phyloP scores from a whole-genome alignment of 2,797 vertebrate genomes.

The Sphenopsis melanotis region DNA sequence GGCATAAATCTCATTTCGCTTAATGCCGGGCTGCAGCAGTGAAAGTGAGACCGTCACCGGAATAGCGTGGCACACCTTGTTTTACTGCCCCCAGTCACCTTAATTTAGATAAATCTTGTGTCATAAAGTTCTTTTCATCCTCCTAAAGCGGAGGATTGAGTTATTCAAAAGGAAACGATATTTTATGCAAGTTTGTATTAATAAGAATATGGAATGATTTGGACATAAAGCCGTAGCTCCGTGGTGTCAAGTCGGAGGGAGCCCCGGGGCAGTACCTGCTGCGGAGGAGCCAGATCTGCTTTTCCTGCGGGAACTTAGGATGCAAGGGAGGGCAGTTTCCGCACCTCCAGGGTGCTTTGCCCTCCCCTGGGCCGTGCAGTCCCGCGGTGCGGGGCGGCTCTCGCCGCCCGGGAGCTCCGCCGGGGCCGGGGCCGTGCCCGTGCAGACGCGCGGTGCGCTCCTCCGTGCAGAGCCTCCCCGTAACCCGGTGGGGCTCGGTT shows the following conservation, averaged over 20 bases:
- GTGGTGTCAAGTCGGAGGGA: neutral
- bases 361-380: neutral
- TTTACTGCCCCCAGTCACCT: neutral
- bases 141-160: neutral
- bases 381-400: neutral
- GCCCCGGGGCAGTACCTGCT: neutral
- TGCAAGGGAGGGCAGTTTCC: rapidly evolving
- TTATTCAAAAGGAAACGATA: neutral
- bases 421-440: neutral
- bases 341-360: neutral
- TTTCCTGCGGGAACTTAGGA: neutral
- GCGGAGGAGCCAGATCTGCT: neutral
- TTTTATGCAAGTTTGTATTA: slow-evolving; percentile 23
- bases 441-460: neutral
- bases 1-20: neutral
- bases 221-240: neutral
- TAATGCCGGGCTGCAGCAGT: neutral
- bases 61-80: neutral
- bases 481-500: neutral
- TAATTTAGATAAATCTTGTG: neutral
- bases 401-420: neutral
- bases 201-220: neutral
- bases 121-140: neutral
- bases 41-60: neutral
- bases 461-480: neutral